These are phyloP conservation scores for Vombatus ursinus DNA, from an alignment of 2,113 vertebrate species.

Conservation along the genomic window DNA sequence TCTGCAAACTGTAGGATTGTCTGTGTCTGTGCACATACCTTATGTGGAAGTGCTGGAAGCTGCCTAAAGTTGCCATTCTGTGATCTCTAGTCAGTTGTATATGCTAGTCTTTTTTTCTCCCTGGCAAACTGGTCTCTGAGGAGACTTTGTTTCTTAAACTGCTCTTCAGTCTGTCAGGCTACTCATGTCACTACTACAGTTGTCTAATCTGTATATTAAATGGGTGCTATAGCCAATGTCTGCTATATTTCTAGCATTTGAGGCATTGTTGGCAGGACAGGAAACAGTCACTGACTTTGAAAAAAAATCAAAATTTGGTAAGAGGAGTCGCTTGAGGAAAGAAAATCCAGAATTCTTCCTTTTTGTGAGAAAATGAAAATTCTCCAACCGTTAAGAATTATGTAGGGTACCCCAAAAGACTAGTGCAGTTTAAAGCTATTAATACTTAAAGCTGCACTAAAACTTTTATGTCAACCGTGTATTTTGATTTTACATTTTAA, in stretches of 20 bases:
- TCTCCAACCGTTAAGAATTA: background rate
- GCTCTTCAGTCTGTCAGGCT: background rate
- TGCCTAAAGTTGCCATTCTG: background rate
- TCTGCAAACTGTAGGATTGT: slow-evolving; percentile 15
- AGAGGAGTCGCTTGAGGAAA: background rate
- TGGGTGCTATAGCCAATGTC: background rate
- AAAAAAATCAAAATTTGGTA: background rate
- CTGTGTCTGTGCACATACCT: background rate
- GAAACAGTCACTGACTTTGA: background rate
- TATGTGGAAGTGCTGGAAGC: background rate
- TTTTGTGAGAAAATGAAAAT: background rate
- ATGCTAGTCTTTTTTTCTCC: background rate
- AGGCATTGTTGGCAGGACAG: background rate
- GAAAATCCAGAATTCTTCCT: background rate
- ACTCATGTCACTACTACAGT: background rate
- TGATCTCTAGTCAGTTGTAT: background rate
- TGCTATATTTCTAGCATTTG: background rate
- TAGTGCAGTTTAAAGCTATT: background rate
- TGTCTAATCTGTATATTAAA: background rate
- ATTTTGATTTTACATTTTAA: background rate
- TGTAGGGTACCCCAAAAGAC: background rate
- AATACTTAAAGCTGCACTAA: background rate
- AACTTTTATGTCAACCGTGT: background rate
- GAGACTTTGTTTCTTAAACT: background rate
- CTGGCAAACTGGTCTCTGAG: background rate